phyloP scores from a whole-genome alignment of 2,888 invertebrate genomes.

The Auanema freiburgensis region DNA sequence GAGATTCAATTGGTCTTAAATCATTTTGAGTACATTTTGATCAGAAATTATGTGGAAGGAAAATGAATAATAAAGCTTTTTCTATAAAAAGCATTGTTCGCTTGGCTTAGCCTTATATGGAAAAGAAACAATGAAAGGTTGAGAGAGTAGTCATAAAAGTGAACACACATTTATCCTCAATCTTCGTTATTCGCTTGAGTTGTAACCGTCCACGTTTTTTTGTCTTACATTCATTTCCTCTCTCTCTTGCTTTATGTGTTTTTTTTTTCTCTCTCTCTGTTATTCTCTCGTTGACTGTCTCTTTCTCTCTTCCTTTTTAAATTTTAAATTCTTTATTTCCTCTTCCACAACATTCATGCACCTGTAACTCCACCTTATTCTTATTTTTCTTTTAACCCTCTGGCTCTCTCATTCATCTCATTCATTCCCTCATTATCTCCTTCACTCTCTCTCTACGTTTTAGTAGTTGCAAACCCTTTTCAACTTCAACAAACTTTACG shows the following conservation, averaged over 20 bases:
- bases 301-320: constrained; percentile 14
- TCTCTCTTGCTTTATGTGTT: constrained; percentile 6
- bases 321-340: constrained; percentile 25
- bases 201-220: constrained; percentile 2
- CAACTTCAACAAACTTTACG: background rate
- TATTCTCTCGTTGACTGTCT: constrained; percentile 13
- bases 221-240: background rate
- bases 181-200: no score
- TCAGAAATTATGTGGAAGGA: no score
- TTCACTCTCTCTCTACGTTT: background rate
- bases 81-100: no score
- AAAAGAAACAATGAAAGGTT: no score
- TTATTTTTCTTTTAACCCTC: constrained; percentile 23
- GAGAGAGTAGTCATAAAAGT: no score
- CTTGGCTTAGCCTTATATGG: no score
- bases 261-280: constrained; percentile 8
- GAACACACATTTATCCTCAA: no score
- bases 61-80: no score
- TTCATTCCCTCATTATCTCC: background rate
- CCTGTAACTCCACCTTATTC: constrained; percentile 11
- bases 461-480: constrained; percentile 2
- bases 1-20: no score
- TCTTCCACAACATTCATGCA: constrained; percentile 25
- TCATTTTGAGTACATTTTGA: no score
- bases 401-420: constrained; percentile 17